Evolutionary conservation across 2,888 invertebrate species (phyloP).

Genomic region (Calliopum simillimum): DNA sequence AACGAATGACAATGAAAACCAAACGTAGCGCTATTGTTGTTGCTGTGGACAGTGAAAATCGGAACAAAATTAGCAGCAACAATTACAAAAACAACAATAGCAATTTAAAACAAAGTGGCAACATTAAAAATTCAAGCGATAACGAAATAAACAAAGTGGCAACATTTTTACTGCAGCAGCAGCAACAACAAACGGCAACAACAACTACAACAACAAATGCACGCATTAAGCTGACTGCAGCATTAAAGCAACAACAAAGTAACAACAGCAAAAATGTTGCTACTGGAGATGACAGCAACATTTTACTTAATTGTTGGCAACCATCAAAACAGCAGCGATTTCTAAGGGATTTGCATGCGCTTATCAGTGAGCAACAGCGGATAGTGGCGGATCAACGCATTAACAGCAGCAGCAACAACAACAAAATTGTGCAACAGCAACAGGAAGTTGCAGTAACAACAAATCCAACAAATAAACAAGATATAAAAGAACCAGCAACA

Average conservation of each 20-base stretch:
- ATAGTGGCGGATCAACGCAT: constrained; percentile 9
- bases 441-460: constrained; percentile 14
- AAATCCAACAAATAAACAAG: constrained; percentile 19
- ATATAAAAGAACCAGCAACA: neutral
- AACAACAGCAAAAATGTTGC: neutral
- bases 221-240: constrained; percentile 16
- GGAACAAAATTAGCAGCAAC: neutral
- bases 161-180: neutral
- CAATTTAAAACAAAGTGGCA: neutral
- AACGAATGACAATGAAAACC: constrained; percentile 9
- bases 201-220: neutral
- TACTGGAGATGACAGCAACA: neutral
- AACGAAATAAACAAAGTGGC: neutral
- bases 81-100: constrained; percentile 34
- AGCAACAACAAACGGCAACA: neutral
- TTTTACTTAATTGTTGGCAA: constrained; percentile 14
- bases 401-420: constrained; percentile 18
- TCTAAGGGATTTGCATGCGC: constrained; percentile 24
- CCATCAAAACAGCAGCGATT: constrained; percentile 1
- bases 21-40: neutral
- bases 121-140: too few species aligned
- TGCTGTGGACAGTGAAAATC: constrained; percentile 10
- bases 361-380: neutral
- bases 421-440: constrained; percentile 16
- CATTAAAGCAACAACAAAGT: constrained; percentile 20